These are phyloP conservation scores for Anoplolepis gracilipes DNA, from an alignment of 1,140 invertebrate species.

Conservation along the genomic window DNA sequence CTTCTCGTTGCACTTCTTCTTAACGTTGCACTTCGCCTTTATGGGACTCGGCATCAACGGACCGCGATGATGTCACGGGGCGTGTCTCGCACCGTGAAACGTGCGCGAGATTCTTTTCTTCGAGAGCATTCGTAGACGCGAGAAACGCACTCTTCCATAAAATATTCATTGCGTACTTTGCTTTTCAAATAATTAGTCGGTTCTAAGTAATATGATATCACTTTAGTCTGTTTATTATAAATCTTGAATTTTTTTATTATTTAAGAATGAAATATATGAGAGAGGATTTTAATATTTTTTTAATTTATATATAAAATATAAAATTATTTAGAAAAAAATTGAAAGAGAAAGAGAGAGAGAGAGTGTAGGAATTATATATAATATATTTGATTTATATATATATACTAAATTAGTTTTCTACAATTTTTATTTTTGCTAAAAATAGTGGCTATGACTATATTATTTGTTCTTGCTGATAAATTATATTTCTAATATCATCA, in stretches of 20 bases:
- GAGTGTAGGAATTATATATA: background rate
- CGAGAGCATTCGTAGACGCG: slow-evolving; percentile 52
- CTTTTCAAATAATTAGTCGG: slow-evolving; percentile 35
- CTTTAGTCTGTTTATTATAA: background rate
- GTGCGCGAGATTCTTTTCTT: slow-evolving; percentile 65
- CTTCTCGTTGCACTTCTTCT: slow-evolving; percentile 9
- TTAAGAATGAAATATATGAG: background rate
- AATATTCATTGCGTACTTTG: background rate
- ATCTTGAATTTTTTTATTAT: background rate
- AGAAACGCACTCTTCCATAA: background rate
- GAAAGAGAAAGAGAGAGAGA: no score
- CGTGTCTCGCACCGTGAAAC: slow-evolving; percentile 69
- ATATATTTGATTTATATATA: background rate
- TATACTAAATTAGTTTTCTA: background rate
- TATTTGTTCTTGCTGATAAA: background rate
- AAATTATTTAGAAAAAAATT: no score
- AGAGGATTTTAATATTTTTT: background rate
- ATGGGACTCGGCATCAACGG: slow-evolving; percentile 62
- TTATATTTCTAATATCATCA: background rate
- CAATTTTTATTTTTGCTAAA: background rate
- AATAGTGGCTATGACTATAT: background rate
- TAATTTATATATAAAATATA: no score
- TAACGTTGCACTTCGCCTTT: slow-evolving; percentile 49
- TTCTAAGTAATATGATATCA: background rate
- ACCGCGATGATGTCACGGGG: slow-evolving; percentile 71